Base-by-base conservation (phyloP, 2,113 vertebrate genomes). In the Equus przewalskii region DNA sequence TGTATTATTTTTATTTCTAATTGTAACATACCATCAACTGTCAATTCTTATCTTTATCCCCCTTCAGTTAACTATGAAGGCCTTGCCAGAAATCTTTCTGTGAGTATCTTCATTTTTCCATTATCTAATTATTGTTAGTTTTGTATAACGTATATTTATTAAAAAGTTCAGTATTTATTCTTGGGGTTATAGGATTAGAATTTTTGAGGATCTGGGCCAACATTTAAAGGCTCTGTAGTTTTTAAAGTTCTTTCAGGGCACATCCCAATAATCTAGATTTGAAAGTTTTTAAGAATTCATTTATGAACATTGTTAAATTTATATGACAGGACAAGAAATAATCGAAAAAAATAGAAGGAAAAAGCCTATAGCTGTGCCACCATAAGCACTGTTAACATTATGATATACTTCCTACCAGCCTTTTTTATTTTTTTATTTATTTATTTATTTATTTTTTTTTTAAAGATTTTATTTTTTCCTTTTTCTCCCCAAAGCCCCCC, bases 21-120 rank as follows among this genome's bases (percentile, higher is more conserved):
- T 73, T 80, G 2, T 84, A 89, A 28, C 44, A 64, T 94, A 28
- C 87, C 22, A 60, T 82, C 83, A 85, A 33, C 28, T 60, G 95
- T 97, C 98, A 98, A 99, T 98, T 98, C 56, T 98, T 98, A 70
- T 46, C 4, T 95, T 98, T 97, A 78, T 93, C 96, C 92, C 98
- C 97, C 97, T 99, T 97, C 98, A 99, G 99, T 99, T 98, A 98
- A 99, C 98, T 99, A 99, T 96, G 99, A 99, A 97, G 98, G 96
- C 75, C 80, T 99, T 94, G 98, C 99, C 98, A 99, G 98, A 98
- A 99, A 99, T 97, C 99, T 99, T 98, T 99, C 99, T 95, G 99
- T 99, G 99, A 99, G 99, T 98, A 58, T 98, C 76, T 84, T 95
- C 84, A 80, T 60, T 91, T 93, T 95, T 75, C 24, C 11, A 76